A percentile compares a stretch with the other conserved stretches of the same genome.
These are phyloP conservation scores for Synanthedon tipuliformis DNA, from an alignment of 2,888 invertebrate species.

Conservation along the genomic window DNA sequence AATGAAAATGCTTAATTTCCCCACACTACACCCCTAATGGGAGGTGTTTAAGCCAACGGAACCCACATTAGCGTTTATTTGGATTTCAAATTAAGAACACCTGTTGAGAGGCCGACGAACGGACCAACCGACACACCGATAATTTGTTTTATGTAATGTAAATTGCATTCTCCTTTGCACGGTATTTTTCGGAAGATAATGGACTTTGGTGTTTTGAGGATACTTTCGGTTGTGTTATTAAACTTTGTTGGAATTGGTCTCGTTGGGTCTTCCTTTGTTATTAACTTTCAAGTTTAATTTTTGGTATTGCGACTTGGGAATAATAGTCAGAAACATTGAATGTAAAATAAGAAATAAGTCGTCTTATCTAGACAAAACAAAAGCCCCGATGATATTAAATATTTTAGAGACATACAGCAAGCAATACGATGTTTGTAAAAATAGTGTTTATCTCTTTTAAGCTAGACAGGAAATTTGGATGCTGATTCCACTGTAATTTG, in stretches of 20 bases:
- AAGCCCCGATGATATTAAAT: no score
- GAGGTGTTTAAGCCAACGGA: slow-evolving; percentile 26
- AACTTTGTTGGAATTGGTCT: not conserved
- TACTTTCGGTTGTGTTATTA: not conserved
- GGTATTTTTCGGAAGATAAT: not conserved
- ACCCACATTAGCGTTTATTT: slow-evolving; percentile 43
- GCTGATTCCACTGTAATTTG: no score
- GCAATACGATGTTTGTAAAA: no score
- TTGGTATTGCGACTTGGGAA: no score
- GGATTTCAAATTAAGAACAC: slow-evolving; percentile 55
- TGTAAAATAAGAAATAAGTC: no score
- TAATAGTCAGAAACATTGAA: no score
- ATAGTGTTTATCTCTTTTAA: no score
- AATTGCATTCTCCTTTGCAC: slow-evolving; percentile 30
- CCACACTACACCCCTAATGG: slow-evolving; percentile 15
- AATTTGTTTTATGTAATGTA: slow-evolving; percentile 52
- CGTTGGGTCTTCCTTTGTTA: not conserved
- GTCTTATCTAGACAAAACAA: no score
- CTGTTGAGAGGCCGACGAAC: slow-evolving; percentile 35
- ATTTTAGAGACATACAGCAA: no score
- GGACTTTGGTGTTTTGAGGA: not conserved
- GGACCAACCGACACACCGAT: slow-evolving; percentile 22
- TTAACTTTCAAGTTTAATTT: not conserved
- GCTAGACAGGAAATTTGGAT: no score
- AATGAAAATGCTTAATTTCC: not conserved